Evolutionary conservation across 2,888 invertebrate genomes (phyloP), one percentile per base, ranked within the genome.

Genomic region (Eupithecia abbreviata): DNA sequence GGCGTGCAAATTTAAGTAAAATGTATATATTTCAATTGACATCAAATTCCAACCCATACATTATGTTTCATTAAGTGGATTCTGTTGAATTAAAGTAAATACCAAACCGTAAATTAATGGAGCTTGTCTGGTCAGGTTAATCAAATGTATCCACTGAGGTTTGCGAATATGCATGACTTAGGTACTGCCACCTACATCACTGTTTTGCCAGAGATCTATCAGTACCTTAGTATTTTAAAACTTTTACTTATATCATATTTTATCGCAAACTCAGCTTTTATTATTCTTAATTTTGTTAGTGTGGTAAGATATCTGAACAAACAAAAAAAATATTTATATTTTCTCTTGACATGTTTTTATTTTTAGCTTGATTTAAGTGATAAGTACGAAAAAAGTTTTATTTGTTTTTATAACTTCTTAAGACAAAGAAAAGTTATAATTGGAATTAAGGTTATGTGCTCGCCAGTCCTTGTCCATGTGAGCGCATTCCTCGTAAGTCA

Each of bases 71-170:
- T 72, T 78, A 85, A 88, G 85, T 85, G 84, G 87, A 90, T 91
- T 89, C 89, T 86, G 84, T 86, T 85, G 91, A 91, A 91, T 93
- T 93, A 92, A 91, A 93, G 91, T 92, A 90, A 90, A 93, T 90
- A 87, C 91, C 91, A 89, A 90, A 92, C 93, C 88, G 92, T 93
- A 94, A 94, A 95, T 93, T 94, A 94, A 94, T 94, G 92, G 89
- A 92, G 91, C 90, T 90, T 90, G 94, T 94, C 94, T 95, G 93
- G 94, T 93, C 93, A 91, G 91, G 94, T 94, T 94, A 95, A 94
- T 94, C 94, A 94, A 95, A 94, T 93, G 90, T 92, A 93, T 90
- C 92, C 92, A 87, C 87, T 87, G 88, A 89, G 90, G 91, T 89
- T 93, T 91, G 90, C 87, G 90, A 88, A 86, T 90, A 90, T 90